These are phyloP conservation scores for Bradynema listronoti DNA, from an alignment of 1,140 invertebrate species.

Conservation along the genomic window DNA sequence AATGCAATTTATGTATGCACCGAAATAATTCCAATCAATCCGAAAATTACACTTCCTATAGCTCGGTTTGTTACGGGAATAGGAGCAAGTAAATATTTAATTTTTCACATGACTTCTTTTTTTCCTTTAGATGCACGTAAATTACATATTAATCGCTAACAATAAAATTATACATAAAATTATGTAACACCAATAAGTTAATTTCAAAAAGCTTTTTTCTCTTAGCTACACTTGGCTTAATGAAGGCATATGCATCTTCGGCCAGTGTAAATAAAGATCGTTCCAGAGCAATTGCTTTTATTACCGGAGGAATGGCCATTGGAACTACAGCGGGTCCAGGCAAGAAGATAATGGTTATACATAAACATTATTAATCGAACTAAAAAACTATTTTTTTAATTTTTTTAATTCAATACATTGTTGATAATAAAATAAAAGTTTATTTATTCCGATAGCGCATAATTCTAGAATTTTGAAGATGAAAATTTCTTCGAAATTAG, in stretches of 20 bases:
- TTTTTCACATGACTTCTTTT: not conserved
- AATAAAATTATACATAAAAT: no score
- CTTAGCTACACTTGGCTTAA: slow-evolving; percentile 13
- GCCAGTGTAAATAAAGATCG: slow-evolving; percentile 17
- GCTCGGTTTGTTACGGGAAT: slow-evolving; percentile 9
- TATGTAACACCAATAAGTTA: no score
- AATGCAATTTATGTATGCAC: slow-evolving; percentile 16
- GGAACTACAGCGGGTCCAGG: slow-evolving; percentile 59
- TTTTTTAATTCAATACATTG: no score
- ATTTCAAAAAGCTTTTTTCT: no score
- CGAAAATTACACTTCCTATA: not conserved
- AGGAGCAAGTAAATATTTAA: not conserved
- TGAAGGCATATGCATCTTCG: slow-evolving; percentile 26
- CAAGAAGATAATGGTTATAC: not conserved
- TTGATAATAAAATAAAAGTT: no score
- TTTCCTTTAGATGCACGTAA: no score
- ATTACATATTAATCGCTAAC: not conserved
- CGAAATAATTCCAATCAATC: slow-evolving; percentile 6
- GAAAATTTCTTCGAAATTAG: no score
- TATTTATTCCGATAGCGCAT: no score
- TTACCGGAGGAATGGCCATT: slow-evolving; percentile 59
- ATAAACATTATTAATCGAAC: not conserved
- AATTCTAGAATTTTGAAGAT: no score
- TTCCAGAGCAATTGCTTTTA: slow-evolving; percentile 38
- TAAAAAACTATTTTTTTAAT: no score